Percentiles rank a stretch among this genome's conserved stretches.
phyloP scores from a whole-genome alignment of 2,113 vertebrate genomes.

The Talpa occidentalis region DNA sequence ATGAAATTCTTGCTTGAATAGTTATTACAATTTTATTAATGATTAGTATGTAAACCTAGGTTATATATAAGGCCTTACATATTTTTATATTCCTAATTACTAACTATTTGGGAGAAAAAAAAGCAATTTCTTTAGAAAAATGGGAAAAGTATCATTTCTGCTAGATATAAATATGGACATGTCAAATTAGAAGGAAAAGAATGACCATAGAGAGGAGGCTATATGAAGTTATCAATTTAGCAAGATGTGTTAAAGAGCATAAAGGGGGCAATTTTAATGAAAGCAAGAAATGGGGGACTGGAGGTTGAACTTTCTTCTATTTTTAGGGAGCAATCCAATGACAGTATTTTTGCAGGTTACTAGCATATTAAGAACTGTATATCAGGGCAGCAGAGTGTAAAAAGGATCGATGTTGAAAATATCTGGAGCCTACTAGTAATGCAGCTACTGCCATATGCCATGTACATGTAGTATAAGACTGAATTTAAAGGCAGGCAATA shows the following conservation, averaged over 20 bases:
- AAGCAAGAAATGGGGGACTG: background rate
- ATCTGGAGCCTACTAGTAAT: background rate
- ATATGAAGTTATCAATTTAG: background rate
- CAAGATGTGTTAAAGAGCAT: background rate
- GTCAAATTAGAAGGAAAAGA: background rate
- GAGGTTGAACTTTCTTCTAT: background rate
- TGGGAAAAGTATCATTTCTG: background rate
- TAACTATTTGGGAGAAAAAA: background rate
- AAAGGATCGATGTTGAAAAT: background rate
- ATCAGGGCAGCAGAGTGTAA: background rate
- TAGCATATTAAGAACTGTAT: background rate
- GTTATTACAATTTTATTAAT: background rate
- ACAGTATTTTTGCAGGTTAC: background rate
- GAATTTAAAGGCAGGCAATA: background rate
- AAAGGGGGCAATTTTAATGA: background rate
- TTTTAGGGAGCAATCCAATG: background rate
- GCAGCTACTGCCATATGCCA: rapidly evolving
- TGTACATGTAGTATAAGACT: too few relatives aligned
- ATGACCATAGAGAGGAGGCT: background rate
- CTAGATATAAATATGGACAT: background rate
- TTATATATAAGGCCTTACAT: background rate
- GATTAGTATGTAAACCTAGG: background rate
- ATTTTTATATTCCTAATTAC: background rate
- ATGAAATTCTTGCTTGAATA: background rate
- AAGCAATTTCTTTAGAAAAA: background rate